A percentile compares a stretch with the other conserved stretches of the same genome.
Evolutionary conservation across 2,888 invertebrate genomes (phyloP).

Genomic region (Acleris holmiana): DNA sequence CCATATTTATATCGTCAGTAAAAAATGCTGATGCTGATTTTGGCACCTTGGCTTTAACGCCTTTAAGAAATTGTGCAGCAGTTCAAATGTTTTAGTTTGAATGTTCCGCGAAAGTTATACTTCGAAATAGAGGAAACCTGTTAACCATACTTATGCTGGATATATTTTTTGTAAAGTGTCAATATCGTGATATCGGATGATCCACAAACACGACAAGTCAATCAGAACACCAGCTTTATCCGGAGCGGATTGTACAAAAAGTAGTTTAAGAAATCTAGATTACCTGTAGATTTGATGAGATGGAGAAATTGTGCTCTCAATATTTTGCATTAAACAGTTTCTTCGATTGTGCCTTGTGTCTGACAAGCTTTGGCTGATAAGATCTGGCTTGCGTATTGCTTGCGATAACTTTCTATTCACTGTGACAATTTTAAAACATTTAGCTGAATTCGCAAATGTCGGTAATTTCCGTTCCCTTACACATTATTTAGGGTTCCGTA

Average conservation of each 20-base stretch:
- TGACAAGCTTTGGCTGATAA: slow-evolving; percentile 10
- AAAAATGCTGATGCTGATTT: too few species aligned
- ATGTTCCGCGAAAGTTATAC: too few species aligned
- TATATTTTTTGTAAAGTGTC: not conserved
- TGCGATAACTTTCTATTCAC: slow-evolving; percentile 4
- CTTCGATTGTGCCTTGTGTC: slow-evolving; percentile 17
- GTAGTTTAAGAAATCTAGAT: slow-evolving; percentile 15
- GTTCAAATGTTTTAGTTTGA: too few species aligned
- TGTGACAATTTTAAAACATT: not conserved
- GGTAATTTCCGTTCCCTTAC: too few species aligned
- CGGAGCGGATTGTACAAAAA: slow-evolving; percentile 23
- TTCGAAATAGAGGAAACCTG: not conserved
- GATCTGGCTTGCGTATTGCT: slow-evolving; percentile 6
- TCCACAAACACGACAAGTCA: slow-evolving; percentile 11
- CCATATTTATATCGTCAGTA: too few species aligned
- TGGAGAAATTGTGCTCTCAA: not conserved
- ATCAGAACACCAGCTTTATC: slow-evolving; percentile 8
- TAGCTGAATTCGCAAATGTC: too few species aligned
- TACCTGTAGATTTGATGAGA: slow-evolving; percentile 8
- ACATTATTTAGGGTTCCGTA: too few species aligned
- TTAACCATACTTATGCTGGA: not conserved
- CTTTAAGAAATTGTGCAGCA: too few species aligned
- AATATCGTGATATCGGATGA: not conserved
- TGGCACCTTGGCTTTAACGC: too few species aligned
- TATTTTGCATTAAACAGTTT: slow-evolving; percentile 6